Evolutionary conservation across 2,888 invertebrate species (phyloP).

Genomic region (Coenonympha arcania): DNA sequence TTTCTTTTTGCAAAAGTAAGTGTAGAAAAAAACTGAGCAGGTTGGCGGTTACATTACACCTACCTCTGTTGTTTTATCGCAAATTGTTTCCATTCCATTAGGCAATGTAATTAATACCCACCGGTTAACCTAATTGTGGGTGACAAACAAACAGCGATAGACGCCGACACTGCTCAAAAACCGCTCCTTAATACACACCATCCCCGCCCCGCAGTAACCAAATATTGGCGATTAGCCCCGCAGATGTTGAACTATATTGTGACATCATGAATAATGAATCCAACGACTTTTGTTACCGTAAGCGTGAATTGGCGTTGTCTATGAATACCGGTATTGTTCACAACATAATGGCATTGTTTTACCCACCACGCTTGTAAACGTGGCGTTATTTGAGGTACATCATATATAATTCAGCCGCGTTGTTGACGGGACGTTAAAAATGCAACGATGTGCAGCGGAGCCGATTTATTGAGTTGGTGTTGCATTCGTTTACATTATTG

Average conservation of each 20-base stretch:
- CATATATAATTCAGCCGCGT: slow-evolving; percentile 20
- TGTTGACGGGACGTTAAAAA: slow-evolving; percentile 12
- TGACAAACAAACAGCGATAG: slow-evolving; percentile 49
- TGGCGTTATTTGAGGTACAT: slow-evolving; percentile 14
- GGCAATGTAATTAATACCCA: slow-evolving; percentile 70
- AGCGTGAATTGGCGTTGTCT: slow-evolving; percentile 38
- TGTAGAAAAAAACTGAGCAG: neutral
- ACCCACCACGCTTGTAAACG: slow-evolving; percentile 38
- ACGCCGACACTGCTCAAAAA: slow-evolving; percentile 50
- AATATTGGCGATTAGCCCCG: slow-evolving; percentile 39
- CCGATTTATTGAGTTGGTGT: slow-evolving; percentile 1
- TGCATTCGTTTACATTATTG: neutral
- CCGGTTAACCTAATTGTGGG: slow-evolving; percentile 63
- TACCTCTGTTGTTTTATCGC: neutral
- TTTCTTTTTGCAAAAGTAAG: no score
- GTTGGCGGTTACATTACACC: neutral
- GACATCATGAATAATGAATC: slow-evolving; percentile 52
- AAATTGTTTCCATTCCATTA: slow-evolving; percentile 48
- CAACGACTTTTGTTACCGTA: slow-evolving; percentile 36
- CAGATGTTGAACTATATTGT: slow-evolving; percentile 43
- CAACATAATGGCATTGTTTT: slow-evolving; percentile 56
- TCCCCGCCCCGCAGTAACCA: slow-evolving; percentile 26
- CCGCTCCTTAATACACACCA: slow-evolving; percentile 43
- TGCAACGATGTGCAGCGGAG: neutral
- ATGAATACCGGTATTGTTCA: slow-evolving; percentile 50